These are phyloP conservation scores for Xestia rhomboidea DNA, from an alignment of 2,888 invertebrate genomes.

Conservation along the genomic window DNA sequence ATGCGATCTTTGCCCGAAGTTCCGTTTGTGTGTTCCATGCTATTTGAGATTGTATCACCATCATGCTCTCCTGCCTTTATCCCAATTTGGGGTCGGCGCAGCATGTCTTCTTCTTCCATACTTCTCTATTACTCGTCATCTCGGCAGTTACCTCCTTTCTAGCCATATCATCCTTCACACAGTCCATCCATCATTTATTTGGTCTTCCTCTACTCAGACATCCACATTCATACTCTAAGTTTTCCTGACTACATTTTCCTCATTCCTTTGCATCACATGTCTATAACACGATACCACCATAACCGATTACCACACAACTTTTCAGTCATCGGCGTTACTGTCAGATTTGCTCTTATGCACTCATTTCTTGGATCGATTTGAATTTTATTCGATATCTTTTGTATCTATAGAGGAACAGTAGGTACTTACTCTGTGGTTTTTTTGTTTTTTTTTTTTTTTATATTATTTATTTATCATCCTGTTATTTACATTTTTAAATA, in stretches of 20 bases:
- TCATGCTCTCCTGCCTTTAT: not conserved
- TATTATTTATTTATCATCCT: too few species aligned
- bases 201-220: too few species aligned
- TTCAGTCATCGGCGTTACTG: too few species aligned
- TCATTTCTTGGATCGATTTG: constrained; percentile 15
- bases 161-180: not conserved
- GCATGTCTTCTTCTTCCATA: not conserved
- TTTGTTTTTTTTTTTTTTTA: too few species aligned
- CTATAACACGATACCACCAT: too few species aligned
- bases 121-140: not conserved
- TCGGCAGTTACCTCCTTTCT: not conserved
- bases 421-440: too few species aligned
- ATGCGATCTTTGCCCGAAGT: constrained; percentile 11
- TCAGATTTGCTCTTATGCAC: too few species aligned
- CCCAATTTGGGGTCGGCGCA: not conserved
- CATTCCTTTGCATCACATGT: too few species aligned
- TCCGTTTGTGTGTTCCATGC: constrained; percentile 9
- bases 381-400: not conserved
- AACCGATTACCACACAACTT: too few species aligned
- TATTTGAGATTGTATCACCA: constrained; percentile 9
- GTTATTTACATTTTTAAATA: too few species aligned
- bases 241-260: too few species aligned
- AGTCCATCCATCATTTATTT: not conserved
- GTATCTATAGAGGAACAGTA: not conserved
- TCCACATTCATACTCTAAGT: too few species aligned